Conservation (phyloP, 2,797 vertebrate species). For the Gouania willdenowi region DNA sequence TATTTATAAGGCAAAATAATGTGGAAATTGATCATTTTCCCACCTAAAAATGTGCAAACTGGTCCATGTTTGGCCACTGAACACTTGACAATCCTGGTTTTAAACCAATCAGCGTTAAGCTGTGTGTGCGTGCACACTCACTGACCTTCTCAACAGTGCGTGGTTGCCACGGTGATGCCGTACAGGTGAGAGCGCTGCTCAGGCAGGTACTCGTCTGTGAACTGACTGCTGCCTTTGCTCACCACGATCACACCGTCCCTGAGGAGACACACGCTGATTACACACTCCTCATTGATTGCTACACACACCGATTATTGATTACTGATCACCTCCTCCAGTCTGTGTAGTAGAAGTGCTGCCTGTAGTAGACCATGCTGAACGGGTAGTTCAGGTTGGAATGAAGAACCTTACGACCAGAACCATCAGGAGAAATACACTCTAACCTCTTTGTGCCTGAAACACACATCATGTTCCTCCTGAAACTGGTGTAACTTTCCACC, state of each 20-base stretch:
- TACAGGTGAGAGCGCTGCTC: slow-evolving; percentile 96
- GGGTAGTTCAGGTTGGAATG: slow-evolving; percentile 90
- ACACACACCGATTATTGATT: too few species aligned
- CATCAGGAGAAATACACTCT: slow-evolving; percentile 84
- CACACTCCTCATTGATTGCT: background rate
- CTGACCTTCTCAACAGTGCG: slow-evolving; percentile 88
- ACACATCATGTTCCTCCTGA: too few species aligned
- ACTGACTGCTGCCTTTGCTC: slow-evolving; percentile 78
- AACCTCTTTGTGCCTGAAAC: slow-evolving; percentile 89
- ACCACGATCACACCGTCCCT: slow-evolving; percentile 92
- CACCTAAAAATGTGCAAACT: too few species aligned
- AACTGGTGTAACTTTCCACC: too few species aligned
- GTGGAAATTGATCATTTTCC: too few species aligned
- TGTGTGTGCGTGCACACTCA: background rate
- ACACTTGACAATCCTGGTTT: too few species aligned
- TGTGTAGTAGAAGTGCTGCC: slow-evolving; percentile 92
- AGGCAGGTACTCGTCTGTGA: slow-evolving; percentile 89
- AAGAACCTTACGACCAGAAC: slow-evolving; percentile 79
- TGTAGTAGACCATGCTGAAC: slow-evolving; percentile 87
- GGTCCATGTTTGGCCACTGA: too few species aligned
- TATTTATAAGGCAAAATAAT: too few species aligned
- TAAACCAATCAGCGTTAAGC: too few species aligned
- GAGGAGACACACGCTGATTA: background rate
- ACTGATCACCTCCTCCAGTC: slow-evolving; percentile 99
- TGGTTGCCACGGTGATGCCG: slow-evolving; percentile 88